Evolutionary conservation across 2,113 vertebrate genomes (phyloP).

Genomic region (Pleuronectes platessa): DNA sequence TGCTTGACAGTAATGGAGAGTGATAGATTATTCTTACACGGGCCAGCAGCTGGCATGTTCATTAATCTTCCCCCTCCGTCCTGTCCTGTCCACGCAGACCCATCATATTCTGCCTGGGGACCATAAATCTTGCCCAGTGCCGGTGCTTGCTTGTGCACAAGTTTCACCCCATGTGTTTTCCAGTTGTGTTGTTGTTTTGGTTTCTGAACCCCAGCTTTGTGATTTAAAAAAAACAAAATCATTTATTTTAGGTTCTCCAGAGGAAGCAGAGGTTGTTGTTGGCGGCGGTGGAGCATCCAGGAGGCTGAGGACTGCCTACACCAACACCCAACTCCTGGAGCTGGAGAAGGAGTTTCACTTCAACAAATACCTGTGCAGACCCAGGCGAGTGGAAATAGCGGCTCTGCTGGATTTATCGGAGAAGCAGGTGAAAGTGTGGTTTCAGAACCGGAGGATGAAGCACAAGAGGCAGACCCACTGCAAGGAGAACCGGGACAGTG

Average conservation of each 20-base stretch:
- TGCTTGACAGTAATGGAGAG: slow-evolving; percentile 99
- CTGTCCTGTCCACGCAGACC: slow-evolving; percentile 87
- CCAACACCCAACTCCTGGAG: slow-evolving; percentile 98
- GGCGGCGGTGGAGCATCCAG: slow-evolving; percentile 85
- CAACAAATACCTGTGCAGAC: slow-evolving; percentile 98
- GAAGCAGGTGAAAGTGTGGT: slow-evolving; percentile 99
- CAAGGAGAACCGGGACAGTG: slow-evolving; percentile 94
- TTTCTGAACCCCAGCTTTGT: not conserved
- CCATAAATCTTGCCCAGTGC: slow-evolving; percentile 79
- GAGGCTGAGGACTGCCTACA: slow-evolving; percentile 96
- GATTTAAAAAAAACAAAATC: not conserved
- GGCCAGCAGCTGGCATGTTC: slow-evolving; percentile 95
- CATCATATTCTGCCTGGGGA: slow-evolving; percentile 81
- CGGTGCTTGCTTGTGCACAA: slow-evolving; percentile 64
- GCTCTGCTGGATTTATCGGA: slow-evolving; percentile 95
- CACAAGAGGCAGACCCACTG: slow-evolving; percentile 97
- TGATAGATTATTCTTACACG: slow-evolving; percentile 95
- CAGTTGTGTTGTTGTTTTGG: slow-evolving; percentile 17
- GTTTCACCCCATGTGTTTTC: slow-evolving; percentile 55
- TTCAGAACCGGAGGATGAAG: slow-evolving; percentile 98
- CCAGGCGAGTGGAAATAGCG: slow-evolving; percentile 95
- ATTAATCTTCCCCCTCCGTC: slow-evolving; percentile 93
- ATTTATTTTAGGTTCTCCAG: slow-evolving; percentile 86
- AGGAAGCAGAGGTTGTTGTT: slow-evolving; percentile 84
- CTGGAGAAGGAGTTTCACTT: slow-evolving; percentile 99